These are phyloP conservation scores for Heliocidaris erythrogramma DNA, from an alignment of 35 echinoderm and acorn worm genomes.

Conservation along the genomic window DNA sequence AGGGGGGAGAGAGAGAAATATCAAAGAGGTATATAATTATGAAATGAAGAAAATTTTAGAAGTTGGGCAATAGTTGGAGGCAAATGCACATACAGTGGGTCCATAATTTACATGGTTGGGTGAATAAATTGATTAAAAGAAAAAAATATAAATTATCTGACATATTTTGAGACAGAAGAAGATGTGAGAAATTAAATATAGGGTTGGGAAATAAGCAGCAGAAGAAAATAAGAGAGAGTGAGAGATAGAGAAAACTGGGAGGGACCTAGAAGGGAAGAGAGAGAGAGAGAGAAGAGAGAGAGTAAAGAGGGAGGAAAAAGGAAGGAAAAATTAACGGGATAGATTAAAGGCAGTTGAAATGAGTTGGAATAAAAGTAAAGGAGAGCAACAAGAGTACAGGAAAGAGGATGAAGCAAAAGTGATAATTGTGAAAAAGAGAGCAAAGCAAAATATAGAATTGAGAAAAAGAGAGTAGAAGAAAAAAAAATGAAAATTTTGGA, in stretches of 20 bases:
- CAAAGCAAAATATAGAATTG: not conserved
- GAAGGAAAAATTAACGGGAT: not conserved
- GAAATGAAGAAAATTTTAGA: too few species aligned
- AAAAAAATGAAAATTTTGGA: not conserved
- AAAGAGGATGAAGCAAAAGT: not conserved
- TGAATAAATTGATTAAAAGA: too few species aligned
- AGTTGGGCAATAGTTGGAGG: too few species aligned
- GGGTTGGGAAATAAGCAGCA: not conserved
- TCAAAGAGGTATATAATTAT: too few species aligned
- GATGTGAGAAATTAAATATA: too few species aligned
- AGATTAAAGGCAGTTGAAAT: too few species aligned
- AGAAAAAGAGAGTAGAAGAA: not conserved
- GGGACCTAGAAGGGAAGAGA: not conserved
- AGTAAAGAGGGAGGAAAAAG: not conserved
- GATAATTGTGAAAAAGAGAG: not conserved
- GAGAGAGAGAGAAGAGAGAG: too few species aligned
- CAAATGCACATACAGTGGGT: too few species aligned
- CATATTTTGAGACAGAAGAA: too few species aligned
- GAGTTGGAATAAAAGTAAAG: not conserved
- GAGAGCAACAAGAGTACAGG: too few species aligned
- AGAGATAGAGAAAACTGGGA: not conserved
- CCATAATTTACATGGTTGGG: too few species aligned
- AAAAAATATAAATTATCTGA: too few species aligned
- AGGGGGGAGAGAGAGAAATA: not conserved
- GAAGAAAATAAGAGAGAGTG: not conserved